Base-by-base conservation (phyloP, 2,797 vertebrate species). In the Pseudopleuronectes americanus region DNA sequence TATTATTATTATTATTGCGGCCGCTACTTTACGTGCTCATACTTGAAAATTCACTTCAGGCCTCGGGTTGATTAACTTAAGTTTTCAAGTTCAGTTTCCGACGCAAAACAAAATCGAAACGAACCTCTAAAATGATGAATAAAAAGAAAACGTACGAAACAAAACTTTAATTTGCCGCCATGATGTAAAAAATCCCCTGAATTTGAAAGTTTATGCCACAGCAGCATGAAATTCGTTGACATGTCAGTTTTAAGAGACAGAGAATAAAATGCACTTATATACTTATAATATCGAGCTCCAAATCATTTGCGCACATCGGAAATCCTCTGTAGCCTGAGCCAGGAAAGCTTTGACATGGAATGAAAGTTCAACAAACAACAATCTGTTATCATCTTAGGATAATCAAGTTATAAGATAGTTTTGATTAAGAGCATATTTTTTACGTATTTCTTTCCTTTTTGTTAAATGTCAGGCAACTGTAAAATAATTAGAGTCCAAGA, bases 11-110 rank as follows among this genome's bases (percentile, higher is more conserved):
- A 45, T 45, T 17, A 12, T 41, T 41, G 38, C 38, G 3, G 38
- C 41, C 41, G 14, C 12, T 43, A 14, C 41, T 43, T 43, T 43
- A 4, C 55, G 59, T 43, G 3, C 1, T 17, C 3, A 23, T 1
- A 22, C 48, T 43, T 28, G 28, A 2, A n/a, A 48, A 49, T 7
- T 51, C 23, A 16, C 36, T 0, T 36, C 48, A 52, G 79, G 79
- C 81, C 74, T 82, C 52, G 21, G 21, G 59, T 2, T 67, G 28
- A 48, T 59, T 49, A 4, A 26, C n/a, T 8, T 14, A 74, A 65
- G 61, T 79, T 72, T 36, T 2, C 17, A 49, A 4, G 21, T 5
- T 22, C 52, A 66, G 12, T 57, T 55, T 68, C 12, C 3, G 53
- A 56, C 7, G 13, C 7, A 9, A 0, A 23, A n/a, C 12, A 2